Base-by-base conservation (phyloP, 2,888 invertebrate species). In the Tetheella fluctuosa region DNA sequence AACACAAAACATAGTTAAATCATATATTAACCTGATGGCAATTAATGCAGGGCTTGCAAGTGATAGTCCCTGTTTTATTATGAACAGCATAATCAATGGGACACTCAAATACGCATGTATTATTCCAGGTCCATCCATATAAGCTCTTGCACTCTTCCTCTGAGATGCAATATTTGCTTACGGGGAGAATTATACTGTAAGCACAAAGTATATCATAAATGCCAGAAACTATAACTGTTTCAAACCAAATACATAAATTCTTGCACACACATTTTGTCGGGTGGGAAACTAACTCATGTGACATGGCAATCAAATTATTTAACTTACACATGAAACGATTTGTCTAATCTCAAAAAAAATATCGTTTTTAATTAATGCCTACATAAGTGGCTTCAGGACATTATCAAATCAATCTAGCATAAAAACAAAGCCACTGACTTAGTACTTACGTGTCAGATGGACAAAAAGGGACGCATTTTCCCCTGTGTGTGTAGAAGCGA, bases 141-240 rank as follows among this genome's bases (percentile, higher is more conserved):
- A 93, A 71, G 0, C 79, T 63, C 0, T 80, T 73, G 76, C 98
- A 99, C 78, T 97, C 95, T 0, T 94, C 83, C 56, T 90, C 88
- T 0, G 95, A 95, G 30, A 98, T 90, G 79, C 98, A 99, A 57
- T 96, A 93, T 57, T 95, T 91, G 60, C 93, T 92, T 17, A 76
- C 83, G 7, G 93, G 85, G 63, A 94, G 94, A 71, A 95, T 65
- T 42, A 91, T 85, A 54, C 94, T 95, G 84, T 1, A 85, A 84
- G 42, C 6, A 42, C 10, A 17, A n/a, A 42, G 39, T 42, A 15
- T 5, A 42, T n/a, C n/a, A n/a, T n/a, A 1, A 8, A 8, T 12
- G 8, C 1, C n/a, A 39, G n/a, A 2, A 39, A 39, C 39, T 39
- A 6, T 59, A 52, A 52, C 37, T 58, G 10, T 34, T n/a, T 30